These are phyloP conservation scores for Theonella swinhoei DNA, from an alignment of 37 sponge, comb jelly and placozoan genomes.

Conservation along the genomic window DNA sequence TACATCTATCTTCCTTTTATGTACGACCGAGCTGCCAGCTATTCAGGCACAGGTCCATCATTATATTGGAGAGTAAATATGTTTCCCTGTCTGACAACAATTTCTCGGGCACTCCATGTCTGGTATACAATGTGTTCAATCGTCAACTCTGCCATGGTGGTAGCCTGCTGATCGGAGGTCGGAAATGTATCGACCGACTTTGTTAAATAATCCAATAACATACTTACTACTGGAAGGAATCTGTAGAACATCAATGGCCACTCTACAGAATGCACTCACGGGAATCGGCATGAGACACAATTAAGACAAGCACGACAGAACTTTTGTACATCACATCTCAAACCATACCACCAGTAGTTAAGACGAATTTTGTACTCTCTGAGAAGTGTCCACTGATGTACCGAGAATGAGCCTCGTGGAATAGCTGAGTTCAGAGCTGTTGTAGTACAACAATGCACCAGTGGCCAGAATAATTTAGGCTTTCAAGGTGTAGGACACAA, in stretches of 20 bases:
- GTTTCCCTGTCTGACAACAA: slow-evolving; percentile 43
- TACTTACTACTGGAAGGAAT: slow-evolving; percentile 41
- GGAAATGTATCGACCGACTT: slow-evolving; percentile 32
- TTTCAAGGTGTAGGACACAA: slow-evolving; percentile 13
- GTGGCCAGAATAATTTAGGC: background rate
- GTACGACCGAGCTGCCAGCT: too few relatives aligned
- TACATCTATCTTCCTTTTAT: too few relatives aligned
- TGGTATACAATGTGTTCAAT: slow-evolving; percentile 25
- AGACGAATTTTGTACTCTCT: slow-evolving; percentile 7
- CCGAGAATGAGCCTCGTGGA: slow-evolving; percentile 10
- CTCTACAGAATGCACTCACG: slow-evolving; percentile 46
- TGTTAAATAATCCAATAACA: slow-evolving; percentile 44
- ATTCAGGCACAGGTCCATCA: slow-evolving; percentile 28
- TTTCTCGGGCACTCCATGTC: slow-evolving; percentile 36
- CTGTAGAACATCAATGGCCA: slow-evolving; percentile 61
- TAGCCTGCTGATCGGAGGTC: slow-evolving; percentile 32
- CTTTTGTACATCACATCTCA: slow-evolving; percentile 46
- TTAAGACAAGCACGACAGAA: slow-evolving; percentile 32
- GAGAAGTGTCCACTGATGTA: slow-evolving; percentile 38
- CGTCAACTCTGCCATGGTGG: slow-evolving; percentile 49
- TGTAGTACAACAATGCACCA: slow-evolving; percentile 26
- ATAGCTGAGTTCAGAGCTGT: background rate
- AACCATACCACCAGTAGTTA: slow-evolving; percentile 59
- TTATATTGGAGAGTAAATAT: slow-evolving; percentile 34
- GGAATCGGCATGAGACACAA: slow-evolving; percentile 57